A percentile compares a stretch with the other conserved stretches of the same genome.
Evolutionary conservation across 2,113 vertebrate species (phyloP).

Genomic region (Pantherophis guttatus): DNA sequence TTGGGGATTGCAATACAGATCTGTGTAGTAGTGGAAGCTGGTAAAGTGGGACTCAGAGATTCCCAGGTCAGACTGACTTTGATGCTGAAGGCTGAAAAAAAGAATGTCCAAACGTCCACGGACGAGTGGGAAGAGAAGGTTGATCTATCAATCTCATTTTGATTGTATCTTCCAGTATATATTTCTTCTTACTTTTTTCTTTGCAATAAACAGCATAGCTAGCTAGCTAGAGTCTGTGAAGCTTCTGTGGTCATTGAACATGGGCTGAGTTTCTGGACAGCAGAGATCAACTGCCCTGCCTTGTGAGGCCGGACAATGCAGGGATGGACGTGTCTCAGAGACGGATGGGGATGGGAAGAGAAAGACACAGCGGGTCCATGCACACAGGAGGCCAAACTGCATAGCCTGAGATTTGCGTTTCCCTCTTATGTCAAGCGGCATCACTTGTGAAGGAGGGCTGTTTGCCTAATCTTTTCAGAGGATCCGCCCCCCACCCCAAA

Average conservation of each 20-base stretch:
- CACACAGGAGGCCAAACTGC: background rate
- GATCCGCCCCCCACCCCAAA: too few species aligned
- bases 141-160: background rate
- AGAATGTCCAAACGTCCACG: background rate
- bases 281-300: background rate
- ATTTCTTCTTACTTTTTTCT: background rate
- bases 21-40: background rate
- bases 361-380: background rate
- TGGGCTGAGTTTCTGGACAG: background rate
- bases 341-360: background rate
- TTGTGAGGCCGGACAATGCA: background rate
- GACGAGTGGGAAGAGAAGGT: background rate
- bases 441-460: background rate
- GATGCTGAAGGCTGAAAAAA: background rate
- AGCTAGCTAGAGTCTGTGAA: background rate
- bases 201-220: background rate
- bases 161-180: background rate
- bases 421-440: background rate
- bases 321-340: background rate
- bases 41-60: background rate
- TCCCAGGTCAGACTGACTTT: background rate
- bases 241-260: background rate
- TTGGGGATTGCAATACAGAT: background rate
- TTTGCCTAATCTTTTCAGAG: background rate
- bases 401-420: background rate